A percentile compares a stretch with the other conserved stretches of the same genome.
Evolutionary conservation across 2,797 vertebrate species (phyloP).

Genomic region (Aldrovandia affinis): DNA sequence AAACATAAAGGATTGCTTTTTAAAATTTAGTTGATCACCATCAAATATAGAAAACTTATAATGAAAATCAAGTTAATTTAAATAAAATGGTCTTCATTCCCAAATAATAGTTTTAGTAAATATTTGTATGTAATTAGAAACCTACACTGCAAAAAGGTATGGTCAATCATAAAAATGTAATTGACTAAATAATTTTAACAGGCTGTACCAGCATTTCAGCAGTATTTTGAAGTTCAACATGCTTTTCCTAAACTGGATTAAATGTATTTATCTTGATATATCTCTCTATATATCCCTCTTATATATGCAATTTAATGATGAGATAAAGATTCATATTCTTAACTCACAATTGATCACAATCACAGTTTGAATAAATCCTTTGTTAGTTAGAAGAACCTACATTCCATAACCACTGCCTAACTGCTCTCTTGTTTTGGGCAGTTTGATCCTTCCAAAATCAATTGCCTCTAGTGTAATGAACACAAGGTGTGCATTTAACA

Average conservation of each 20-base stretch:
- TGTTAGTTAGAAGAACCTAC: neutral
- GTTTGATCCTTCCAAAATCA: neutral
- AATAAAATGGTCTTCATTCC: conserved; percentile 27
- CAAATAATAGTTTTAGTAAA: conserved; percentile 21
- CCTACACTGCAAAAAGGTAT: neutral
- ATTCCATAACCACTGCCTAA: neutral
- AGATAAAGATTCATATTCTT: neutral
- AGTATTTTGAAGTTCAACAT: neutral
- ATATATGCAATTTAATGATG: neutral
- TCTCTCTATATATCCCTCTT: neutral
- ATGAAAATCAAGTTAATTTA: conserved; percentile 20
- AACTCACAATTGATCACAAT: neutral
- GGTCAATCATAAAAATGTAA: neutral
- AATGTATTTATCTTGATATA: neutral
- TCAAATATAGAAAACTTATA: conserved; percentile 41
- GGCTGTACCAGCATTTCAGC: neutral
- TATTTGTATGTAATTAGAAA: conserved; percentile 21
- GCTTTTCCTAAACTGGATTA: neutral
- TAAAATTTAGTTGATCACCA: conserved; percentile 48
- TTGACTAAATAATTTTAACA: neutral
- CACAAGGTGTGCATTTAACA: neutral
- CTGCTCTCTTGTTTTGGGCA: neutral
- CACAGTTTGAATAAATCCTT: neutral
- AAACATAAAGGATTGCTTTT: neutral
- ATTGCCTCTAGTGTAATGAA: neutral